phyloP scores from a whole-genome alignment of 2,113 vertebrate species.

The Raja brachyura region DNA sequence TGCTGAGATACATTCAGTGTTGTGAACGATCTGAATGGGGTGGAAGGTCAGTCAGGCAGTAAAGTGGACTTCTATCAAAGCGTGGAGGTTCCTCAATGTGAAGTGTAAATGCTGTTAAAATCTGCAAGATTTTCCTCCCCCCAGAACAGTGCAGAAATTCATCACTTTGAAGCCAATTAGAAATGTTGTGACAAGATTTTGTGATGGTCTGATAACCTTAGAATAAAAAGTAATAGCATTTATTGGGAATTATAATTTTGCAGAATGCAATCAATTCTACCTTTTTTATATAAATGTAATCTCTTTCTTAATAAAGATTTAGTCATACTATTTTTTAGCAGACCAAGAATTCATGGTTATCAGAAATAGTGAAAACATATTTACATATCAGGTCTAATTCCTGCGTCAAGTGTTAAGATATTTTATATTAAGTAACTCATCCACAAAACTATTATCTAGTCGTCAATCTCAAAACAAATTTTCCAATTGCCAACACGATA shows the following conservation, averaged over 20 bases:
- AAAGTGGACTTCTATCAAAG: constrained; percentile 38
- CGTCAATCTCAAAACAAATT: background rate
- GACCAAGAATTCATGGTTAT: background rate
- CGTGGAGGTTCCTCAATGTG: constrained; percentile 37
- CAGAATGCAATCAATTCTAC: background rate
- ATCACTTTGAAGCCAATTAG: constrained; percentile 37
- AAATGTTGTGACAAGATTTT: constrained; percentile 19
- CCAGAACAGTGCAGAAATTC: constrained; percentile 23
- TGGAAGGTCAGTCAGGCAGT: constrained; percentile 35
- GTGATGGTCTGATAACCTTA: constrained; percentile 26
- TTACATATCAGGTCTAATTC: background rate
- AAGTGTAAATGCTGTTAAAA: constrained; percentile 37
- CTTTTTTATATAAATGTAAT: background rate
- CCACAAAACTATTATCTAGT: background rate
- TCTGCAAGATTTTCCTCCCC: constrained; percentile 9
- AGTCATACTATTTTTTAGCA: background rate
- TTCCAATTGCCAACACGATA: background rate
- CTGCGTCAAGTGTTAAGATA: background rate
- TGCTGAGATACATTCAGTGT: constrained; percentile 12
- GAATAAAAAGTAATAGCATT: background rate
- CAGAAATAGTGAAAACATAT: background rate
- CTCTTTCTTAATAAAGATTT: background rate
- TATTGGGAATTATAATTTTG: background rate
- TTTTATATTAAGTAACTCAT: background rate
- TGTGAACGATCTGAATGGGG: constrained; percentile 24